Conservation (phyloP, 2,888 invertebrate species). For the Zeuzera pyrina region DNA sequence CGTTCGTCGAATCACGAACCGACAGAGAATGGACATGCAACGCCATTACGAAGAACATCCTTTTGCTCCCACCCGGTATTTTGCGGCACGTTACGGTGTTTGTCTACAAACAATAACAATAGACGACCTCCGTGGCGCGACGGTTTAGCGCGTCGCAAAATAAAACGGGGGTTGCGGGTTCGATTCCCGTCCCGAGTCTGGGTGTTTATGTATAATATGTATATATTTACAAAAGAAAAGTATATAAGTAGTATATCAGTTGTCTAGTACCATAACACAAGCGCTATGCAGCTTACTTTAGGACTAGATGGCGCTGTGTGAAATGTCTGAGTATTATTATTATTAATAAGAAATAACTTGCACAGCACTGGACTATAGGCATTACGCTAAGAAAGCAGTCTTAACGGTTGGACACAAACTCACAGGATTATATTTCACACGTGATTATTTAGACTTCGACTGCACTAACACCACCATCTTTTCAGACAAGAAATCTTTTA, state of each 20-base stretch:
- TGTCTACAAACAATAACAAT: conserved; percentile 4
- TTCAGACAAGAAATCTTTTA: background rate
- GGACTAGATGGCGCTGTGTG: too few relatives aligned
- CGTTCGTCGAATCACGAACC: conserved; percentile 4
- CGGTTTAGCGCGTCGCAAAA: too few relatives aligned
- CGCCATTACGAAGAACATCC: conserved; percentile 4
- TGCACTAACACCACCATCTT: background rate
- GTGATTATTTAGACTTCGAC: background rate
- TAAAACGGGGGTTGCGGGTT: too few relatives aligned
- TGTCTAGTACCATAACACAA: too few relatives aligned
- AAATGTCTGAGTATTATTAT: too few relatives aligned
- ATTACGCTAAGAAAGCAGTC: too few relatives aligned
- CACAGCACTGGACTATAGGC: conserved; percentile 2
- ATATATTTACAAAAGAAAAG: too few relatives aligned
- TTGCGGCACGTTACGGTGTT: conserved; percentile 4
- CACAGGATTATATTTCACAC: background rate
- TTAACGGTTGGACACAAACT: background rate
- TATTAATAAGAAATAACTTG: conserved; percentile 5
- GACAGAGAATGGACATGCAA: conserved; percentile 5
- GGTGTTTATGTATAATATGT: too few relatives aligned
- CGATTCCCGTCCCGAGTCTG: too few relatives aligned
- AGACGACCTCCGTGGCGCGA: too few relatives aligned
- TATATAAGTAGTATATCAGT: too few relatives aligned
- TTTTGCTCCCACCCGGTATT: conserved; percentile 3
- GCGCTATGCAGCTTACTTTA: too few relatives aligned